Percentiles rank a stretch among this genome's conserved stretches.
Conservation (phyloP, 1,140 invertebrate species). For the Luehdorfia chinensis region DNA sequence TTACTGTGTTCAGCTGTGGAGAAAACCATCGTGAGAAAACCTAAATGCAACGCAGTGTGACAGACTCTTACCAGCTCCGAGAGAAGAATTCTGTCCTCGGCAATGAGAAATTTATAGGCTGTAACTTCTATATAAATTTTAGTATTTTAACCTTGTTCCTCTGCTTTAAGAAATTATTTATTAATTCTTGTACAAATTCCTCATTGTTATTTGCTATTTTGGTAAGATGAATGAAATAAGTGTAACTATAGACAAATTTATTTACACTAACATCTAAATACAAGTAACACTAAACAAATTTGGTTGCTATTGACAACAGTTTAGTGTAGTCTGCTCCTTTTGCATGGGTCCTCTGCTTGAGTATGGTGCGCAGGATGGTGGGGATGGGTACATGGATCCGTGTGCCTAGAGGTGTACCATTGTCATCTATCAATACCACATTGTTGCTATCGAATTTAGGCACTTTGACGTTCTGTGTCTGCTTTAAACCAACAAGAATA, state of each 20-base stretch:
- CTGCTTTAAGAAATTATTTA: too few relatives aligned
- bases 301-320: constrained; percentile 93
- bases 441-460: constrained; percentile 98
- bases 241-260: constrained; percentile 25
- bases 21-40: too few relatives aligned
- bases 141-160: too few relatives aligned
- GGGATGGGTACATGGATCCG: constrained; percentile 97
- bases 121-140: too few relatives aligned
- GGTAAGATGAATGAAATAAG: constrained; percentile 7
- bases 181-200: too few relatives aligned
- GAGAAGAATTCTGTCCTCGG: too few relatives aligned
- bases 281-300: constrained; percentile 87
- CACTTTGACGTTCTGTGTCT: constrained; percentile 88
- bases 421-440: constrained; percentile 96
- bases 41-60: too few relatives aligned
- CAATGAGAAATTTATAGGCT: too few relatives aligned
- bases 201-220: too few relatives aligned
- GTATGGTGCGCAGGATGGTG: constrained; percentile 90
- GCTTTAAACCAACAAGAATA: constrained; percentile 94
- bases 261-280: constrained; percentile 28
- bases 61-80: too few relatives aligned
- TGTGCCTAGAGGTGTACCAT: constrained; percentile 94
- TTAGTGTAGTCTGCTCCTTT: constrained; percentile 97
- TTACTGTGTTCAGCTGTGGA: too few relatives aligned
- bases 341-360: constrained; percentile 87